phyloP scores from a whole-genome alignment of 2,797 vertebrate species.

The Pipistrellus nathusii region DNA sequence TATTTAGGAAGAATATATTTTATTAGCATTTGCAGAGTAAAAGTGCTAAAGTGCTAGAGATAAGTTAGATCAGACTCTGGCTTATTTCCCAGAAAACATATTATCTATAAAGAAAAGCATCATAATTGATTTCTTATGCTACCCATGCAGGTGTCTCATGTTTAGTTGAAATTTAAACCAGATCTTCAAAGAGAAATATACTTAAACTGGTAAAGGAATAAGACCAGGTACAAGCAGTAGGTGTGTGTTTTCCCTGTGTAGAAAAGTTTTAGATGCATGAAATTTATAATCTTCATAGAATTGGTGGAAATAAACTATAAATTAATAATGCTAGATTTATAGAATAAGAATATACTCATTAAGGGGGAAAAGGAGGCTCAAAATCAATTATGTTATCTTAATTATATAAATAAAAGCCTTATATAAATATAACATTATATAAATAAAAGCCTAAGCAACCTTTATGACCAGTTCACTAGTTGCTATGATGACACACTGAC shows the following conservation, averaged over 20 bases:
- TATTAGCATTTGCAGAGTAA: conserved; percentile 37
- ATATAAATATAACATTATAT: not conserved
- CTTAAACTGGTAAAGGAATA: conserved; percentile 3
- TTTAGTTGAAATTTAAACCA: conserved; percentile 71
- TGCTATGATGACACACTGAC: no score
- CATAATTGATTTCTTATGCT: conserved; percentile 70
- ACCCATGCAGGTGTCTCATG: conserved; percentile 57
- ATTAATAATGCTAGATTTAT: not conserved
- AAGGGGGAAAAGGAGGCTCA: not conserved
- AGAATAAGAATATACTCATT: conserved; percentile 14
- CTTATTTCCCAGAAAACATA: conserved; percentile 69
- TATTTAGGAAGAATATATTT: conserved; percentile 59
- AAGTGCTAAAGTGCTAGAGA: not conserved
- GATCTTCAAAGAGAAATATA: conserved; percentile 60
- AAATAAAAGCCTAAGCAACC: no score
- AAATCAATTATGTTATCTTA: not conserved
- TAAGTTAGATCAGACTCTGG: conserved; percentile 64
- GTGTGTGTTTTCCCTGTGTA: conserved; percentile 19
- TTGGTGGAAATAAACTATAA: conserved; percentile 42
- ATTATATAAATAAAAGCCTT: no score
- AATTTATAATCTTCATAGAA: conserved; percentile 38
- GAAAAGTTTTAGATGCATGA: conserved; percentile 8
- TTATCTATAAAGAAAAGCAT: conserved; percentile 55
- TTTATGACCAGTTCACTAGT: no score
- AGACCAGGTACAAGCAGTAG: not conserved